A percentile compares a stretch with the other conserved stretches of the same genome.
These are phyloP conservation scores for Petrocephalus zakoni DNA, from an alignment of 2,113 vertebrate species.

Conservation along the genomic window DNA sequence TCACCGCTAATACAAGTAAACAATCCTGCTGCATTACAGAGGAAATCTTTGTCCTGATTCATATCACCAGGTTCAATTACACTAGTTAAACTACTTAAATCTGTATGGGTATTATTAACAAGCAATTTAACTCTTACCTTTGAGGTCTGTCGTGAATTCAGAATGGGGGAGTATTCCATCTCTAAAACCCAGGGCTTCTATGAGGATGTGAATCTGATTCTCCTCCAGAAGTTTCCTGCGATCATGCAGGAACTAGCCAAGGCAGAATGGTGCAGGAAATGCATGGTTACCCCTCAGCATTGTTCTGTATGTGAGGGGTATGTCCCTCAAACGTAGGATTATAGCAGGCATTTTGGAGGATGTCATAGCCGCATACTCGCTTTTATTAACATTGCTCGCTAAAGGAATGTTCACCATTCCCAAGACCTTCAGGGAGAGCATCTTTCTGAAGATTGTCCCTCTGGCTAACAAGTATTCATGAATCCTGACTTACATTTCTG, in stretches of 20 bases:
- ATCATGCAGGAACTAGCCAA: constrained; percentile 46
- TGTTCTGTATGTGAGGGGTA: background rate
- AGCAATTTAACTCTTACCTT: constrained; percentile 45
- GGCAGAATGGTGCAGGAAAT: background rate
- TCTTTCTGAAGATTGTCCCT: constrained; percentile 32
- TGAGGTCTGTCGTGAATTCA: constrained; percentile 44
- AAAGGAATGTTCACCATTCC: constrained; percentile 47
- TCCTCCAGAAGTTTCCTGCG: constrained; percentile 46
- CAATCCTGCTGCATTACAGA: background rate
- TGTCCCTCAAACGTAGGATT: background rate
- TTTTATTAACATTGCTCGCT: background rate
- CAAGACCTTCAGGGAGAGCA: constrained; percentile 40
- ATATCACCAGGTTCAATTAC: background rate
- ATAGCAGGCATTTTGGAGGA: too few species aligned
- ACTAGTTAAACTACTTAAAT: background rate
- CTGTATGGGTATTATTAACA: background rate
- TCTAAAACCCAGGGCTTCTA: constrained; percentile 37
- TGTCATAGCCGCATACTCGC: too few species aligned
- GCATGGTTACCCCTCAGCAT: background rate
- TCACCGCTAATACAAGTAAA: background rate
- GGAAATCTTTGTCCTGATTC: background rate
- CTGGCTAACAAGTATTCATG: constrained; percentile 42
- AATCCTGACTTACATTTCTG: constrained; percentile 14
- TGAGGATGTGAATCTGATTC: constrained; percentile 37
- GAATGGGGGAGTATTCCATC: constrained; percentile 41